Conservation (phyloP, 1,140 invertebrate genomes). For the Fopius arisanus region DNA sequence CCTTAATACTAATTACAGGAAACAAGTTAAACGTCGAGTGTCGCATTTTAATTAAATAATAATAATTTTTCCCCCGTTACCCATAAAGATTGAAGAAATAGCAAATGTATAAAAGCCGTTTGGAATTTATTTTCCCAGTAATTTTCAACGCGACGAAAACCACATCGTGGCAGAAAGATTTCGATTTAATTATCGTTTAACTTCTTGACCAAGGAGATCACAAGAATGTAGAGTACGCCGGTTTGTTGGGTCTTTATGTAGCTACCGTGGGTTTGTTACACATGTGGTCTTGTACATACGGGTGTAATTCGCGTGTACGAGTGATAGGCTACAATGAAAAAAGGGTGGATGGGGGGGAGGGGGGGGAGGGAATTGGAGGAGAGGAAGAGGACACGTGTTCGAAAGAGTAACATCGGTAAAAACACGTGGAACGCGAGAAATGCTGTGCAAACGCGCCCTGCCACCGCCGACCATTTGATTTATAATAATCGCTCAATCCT, state of each 20-base stretch:
- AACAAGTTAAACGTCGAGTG: slow-evolving; percentile 6
- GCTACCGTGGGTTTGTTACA: background rate
- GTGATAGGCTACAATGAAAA: slow-evolving; percentile 6
- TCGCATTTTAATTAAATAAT: slow-evolving; percentile 7
- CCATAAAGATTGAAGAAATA: background rate
- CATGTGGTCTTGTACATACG: slow-evolving; percentile 8
- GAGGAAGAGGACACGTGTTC: slow-evolving; percentile 44
- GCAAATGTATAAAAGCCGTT: background rate
- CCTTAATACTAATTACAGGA: slow-evolving; percentile 4
- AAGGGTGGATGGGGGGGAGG: background rate
- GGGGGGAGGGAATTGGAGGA: slow-evolving; percentile 1
- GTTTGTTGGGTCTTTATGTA: background rate
- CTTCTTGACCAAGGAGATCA: slow-evolving; percentile 1
- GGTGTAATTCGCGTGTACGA: slow-evolving; percentile 23
- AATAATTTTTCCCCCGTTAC: background rate
- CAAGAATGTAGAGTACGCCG: slow-evolving; percentile 5
- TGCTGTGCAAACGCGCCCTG: slow-evolving; percentile 37
- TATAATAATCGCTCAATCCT: slow-evolving; percentile 60
- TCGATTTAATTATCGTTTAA: slow-evolving; percentile 26
- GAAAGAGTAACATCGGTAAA: slow-evolving; percentile 52
- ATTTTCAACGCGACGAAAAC: slow-evolving; percentile 6
- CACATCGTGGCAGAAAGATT: slow-evolving; percentile 14
- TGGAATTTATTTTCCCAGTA: background rate
- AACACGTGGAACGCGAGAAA: slow-evolving; percentile 56
- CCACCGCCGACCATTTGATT: slow-evolving; percentile 47